These are phyloP conservation scores for Carpatolechia fugitivella DNA, from an alignment of 2,888 invertebrate genomes.

Conservation along the genomic window DNA sequence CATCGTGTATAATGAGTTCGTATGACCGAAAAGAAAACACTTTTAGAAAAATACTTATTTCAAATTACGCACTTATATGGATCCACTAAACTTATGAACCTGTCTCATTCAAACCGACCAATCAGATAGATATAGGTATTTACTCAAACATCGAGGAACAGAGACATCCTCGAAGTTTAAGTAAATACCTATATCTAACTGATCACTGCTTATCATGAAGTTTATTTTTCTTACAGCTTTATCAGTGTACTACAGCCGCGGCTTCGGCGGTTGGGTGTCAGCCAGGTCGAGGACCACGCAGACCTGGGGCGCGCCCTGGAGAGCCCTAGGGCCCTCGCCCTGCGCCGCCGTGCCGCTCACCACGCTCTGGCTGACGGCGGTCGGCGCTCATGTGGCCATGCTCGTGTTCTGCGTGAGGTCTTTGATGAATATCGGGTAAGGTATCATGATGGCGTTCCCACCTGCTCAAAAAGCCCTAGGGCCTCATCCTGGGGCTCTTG, in stretches of 20 bases:
- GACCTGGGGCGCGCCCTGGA: constrained; percentile 65
- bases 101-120: no score
- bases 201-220: no score
- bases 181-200: no score
- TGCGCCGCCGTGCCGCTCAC: constrained; percentile 67
- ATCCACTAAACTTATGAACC: no score
- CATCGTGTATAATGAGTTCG: no score
- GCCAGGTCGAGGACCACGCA: constrained; percentile 50
- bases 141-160: no score
- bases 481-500: constrained; percentile 65
- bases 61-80: no score
- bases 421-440: constrained; percentile 64
- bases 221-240: constrained; percentile 42
- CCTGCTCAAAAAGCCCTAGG: not conserved
- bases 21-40: no score
- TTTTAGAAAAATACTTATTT: no score
- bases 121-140: no score
- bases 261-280: constrained; percentile 69
- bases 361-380: constrained; percentile 56
- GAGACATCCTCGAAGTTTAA: no score
- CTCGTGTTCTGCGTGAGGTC: constrained; percentile 61
- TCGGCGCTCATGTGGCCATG: constrained; percentile 62
- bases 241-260: constrained; percentile 71
- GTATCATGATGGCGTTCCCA: constrained; percentile 15
- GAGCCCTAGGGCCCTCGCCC: constrained; percentile 67